phyloP scores from a whole-genome alignment of 1,140 invertebrate genomes.

The Pararge aegeria region DNA sequence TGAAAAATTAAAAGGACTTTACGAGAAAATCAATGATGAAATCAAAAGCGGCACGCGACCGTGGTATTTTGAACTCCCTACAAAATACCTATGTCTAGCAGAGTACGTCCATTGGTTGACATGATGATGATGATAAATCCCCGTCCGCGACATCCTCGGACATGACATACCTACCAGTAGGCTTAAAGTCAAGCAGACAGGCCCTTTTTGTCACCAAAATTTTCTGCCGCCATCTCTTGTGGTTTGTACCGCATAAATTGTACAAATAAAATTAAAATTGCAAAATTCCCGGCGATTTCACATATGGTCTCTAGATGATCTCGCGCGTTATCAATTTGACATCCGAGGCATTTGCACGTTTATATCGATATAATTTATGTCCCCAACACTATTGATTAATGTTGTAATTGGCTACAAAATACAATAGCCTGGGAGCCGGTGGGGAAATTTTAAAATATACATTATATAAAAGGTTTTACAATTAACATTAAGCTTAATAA shows the following conservation, averaged over 20 bases:
- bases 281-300: constrained; percentile 74
- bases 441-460: neutral
- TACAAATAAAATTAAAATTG: constrained; percentile 79
- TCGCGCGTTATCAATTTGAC: constrained; percentile 68
- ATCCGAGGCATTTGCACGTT: constrained; percentile 55
- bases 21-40: too few species aligned
- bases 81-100: too few species aligned
- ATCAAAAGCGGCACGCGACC: too few species aligned
- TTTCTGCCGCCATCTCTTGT: constrained; percentile 26
- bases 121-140: too few species aligned
- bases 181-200: too few species aligned
- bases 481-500: too few species aligned
- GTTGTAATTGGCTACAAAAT: constrained; percentile 48
- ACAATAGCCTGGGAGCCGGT: constrained; percentile 1
- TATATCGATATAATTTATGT: constrained; percentile 74
- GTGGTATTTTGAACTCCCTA: too few species aligned
- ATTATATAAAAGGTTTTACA: neutral
- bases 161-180: too few species aligned
- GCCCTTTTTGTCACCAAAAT: too few species aligned
- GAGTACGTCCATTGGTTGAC: too few species aligned
- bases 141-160: too few species aligned
- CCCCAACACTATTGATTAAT: constrained; percentile 63
- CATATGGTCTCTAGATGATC: constrained; percentile 72
- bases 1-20: too few species aligned
- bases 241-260: constrained; percentile 37